phyloP scores from a whole-genome alignment of 2,113 vertebrate genomes.

The Osmerus eperlanus region DNA sequence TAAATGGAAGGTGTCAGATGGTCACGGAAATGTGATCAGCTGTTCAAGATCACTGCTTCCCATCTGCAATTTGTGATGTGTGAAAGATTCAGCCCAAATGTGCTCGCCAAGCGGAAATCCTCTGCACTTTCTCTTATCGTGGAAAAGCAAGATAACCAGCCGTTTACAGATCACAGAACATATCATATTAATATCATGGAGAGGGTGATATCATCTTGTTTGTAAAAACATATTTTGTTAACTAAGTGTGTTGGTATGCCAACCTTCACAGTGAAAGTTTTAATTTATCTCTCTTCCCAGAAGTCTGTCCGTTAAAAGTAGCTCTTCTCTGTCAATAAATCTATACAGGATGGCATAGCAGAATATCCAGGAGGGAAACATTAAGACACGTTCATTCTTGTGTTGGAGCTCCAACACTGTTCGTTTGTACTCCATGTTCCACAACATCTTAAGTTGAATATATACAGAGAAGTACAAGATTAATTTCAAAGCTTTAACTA shows the following conservation, averaged over 20 bases:
- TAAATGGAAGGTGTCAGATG: slow-evolving; percentile 99
- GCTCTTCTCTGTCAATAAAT: slow-evolving; percentile 3
- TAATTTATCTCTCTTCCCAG: slow-evolving; percentile 53
- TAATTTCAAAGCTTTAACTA: too few species aligned
- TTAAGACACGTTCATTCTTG: not conserved
- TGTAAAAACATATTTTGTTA: slow-evolving; percentile 79
- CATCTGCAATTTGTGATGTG: slow-evolving; percentile 99
- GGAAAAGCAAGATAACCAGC: slow-evolving; percentile 99
- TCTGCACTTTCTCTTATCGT: slow-evolving; percentile 99
- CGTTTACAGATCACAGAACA: slow-evolving; percentile 99
- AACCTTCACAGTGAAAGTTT: slow-evolving; percentile 65
- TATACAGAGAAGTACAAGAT: too few species aligned
- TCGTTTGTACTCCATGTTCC: too few species aligned
- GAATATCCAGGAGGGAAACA: too few species aligned
- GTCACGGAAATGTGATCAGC: slow-evolving; percentile 99
- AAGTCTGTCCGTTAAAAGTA: slow-evolving; percentile 41
- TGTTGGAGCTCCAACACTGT: not conserved
- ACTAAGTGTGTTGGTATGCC: slow-evolving; percentile 74
- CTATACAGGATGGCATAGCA: too few species aligned
- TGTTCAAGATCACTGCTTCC: slow-evolving; percentile 99
- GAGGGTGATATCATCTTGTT: slow-evolving; percentile 80
- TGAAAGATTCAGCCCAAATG: slow-evolving; percentile 99
- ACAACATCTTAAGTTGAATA: too few species aligned
- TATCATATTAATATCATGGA: slow-evolving; percentile 99
- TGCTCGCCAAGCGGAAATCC: slow-evolving; percentile 99